A percentile compares a stretch with the other conserved stretches of the same genome.
Conservation (phyloP, 1,140 invertebrate species). For the Manduca sexta region DNA sequence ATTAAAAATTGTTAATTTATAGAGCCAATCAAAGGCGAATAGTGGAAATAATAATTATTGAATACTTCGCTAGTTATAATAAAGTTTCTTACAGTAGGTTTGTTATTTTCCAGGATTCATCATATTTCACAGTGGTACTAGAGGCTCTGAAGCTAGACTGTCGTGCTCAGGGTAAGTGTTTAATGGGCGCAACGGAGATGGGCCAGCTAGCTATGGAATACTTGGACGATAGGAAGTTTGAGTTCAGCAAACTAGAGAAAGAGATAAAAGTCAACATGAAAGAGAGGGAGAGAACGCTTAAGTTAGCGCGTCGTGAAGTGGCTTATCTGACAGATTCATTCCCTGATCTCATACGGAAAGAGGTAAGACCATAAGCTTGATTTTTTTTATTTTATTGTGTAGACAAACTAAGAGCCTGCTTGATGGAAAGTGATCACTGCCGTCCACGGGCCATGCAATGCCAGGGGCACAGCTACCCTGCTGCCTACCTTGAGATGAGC, state of each 20-base stretch:
- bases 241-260: constrained; percentile 73
- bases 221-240: constrained; percentile 74
- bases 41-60: no score
- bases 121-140: constrained; percentile 76
- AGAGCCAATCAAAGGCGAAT: no score
- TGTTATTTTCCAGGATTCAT: constrained; percentile 73
- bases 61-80: no score
- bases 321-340: constrained; percentile 74
- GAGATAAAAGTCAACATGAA: constrained; percentile 77
- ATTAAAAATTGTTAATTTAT: no score
- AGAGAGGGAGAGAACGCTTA: constrained; percentile 73
- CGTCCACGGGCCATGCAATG: no score
- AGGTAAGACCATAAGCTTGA: constrained; percentile 48
- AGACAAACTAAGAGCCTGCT: no score
- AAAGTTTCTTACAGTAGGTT: no score
- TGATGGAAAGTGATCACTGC: no score
- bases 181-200: constrained; percentile 75
- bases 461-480: no score
- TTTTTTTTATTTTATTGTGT: no score
- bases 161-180: constrained; percentile 72
- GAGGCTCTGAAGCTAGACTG: constrained; percentile 73
- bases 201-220: constrained; percentile 78
- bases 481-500: no score
- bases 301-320: constrained; percentile 68
- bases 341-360: constrained; percentile 74